Evolutionary conservation across 2,113 vertebrate species (phyloP).

Genomic region (Telmatochromis sp.): DNA sequence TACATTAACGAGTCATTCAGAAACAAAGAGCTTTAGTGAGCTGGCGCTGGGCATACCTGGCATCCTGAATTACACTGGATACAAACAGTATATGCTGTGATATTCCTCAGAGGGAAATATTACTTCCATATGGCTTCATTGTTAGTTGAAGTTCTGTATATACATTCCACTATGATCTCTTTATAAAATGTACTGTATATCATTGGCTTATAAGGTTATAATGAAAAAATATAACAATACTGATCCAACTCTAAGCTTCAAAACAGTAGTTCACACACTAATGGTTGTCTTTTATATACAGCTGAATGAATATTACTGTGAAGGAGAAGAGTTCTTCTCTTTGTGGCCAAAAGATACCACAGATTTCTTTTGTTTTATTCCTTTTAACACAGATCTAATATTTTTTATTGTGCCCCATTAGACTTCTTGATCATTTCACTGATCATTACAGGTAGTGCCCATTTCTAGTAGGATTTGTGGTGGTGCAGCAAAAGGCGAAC

Average conservation of each 20-base stretch:
- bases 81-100: neutral
- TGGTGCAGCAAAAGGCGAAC: rapidly evolving
- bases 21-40: neutral
- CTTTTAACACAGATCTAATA: neutral
- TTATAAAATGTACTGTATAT: neutral
- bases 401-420: neutral
- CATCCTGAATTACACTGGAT: neutral
- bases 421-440: neutral
- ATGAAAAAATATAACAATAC: neutral
- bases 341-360: neutral
- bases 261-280: neutral
- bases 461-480: neutral
- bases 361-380: neutral
- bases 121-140: neutral
- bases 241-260: neutral
- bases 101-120: neutral
- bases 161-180: neutral
- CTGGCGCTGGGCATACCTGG: neutral
- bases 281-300: neutral
- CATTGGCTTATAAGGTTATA: neutral
- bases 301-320: neutral
- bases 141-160: neutral
- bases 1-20: neutral
- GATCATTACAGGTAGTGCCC: neutral
- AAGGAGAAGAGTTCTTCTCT: neutral